Evolutionary conservation across 2,797 vertebrate genomes (phyloP).

Genomic region (Pithecia hirsuta): DNA sequence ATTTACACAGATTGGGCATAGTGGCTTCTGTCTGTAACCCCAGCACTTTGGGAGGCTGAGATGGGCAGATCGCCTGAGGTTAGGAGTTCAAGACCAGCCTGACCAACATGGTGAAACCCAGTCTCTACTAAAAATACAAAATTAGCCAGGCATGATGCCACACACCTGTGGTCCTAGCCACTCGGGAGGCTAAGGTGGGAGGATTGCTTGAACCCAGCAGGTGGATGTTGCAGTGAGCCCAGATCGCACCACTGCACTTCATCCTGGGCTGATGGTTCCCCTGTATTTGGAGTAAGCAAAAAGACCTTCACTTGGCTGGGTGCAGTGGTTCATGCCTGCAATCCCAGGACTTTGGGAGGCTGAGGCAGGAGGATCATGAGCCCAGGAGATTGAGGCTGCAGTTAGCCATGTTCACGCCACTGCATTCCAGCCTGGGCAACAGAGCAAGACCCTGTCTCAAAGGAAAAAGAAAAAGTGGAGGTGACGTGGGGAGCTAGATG

Average conservation of each 20-base stretch:
- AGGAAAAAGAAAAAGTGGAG: background rate
- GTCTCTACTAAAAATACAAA: too few species aligned
- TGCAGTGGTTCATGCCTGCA: background rate
- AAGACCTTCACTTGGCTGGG: background rate
- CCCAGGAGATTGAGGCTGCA: background rate
- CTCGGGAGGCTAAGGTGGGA: background rate
- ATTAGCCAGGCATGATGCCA: background rate
- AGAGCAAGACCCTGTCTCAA: background rate
- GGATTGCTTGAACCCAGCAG: background rate
- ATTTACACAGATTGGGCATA: too few species aligned
- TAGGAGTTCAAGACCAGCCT: too few species aligned
- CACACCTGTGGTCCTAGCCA: background rate
- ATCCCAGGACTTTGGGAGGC: background rate
- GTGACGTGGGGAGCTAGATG: background rate
- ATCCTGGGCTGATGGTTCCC: background rate
- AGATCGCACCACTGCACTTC: background rate
- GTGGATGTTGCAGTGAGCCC: background rate
- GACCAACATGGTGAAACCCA: too few species aligned
- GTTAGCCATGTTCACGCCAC: background rate
- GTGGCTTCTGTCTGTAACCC: too few species aligned
- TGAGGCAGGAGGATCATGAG: background rate
- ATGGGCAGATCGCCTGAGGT: too few species aligned
- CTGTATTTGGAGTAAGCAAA: background rate
- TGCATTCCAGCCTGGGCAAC: background rate
- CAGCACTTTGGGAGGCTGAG: too few species aligned